Evolutionary conservation across 2,113 vertebrate genomes (phyloP).

Genomic region (Siphamia tubifer): DNA sequence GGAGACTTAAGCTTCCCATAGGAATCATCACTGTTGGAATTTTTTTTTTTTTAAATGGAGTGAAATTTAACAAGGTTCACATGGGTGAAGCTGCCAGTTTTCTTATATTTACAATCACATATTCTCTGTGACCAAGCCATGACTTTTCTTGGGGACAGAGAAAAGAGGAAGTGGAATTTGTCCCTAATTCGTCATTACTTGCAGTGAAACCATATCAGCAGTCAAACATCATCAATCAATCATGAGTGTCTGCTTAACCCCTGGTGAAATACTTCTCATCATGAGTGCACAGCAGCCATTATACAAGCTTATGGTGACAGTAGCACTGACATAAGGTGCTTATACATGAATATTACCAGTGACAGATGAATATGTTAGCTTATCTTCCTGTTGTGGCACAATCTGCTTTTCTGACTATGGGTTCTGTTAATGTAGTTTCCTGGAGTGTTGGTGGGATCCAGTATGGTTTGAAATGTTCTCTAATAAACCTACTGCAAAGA

Average conservation of each 20-base stretch:
- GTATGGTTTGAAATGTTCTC: not conserved
- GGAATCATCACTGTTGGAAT: not conserved
- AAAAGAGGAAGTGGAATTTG: constrained; percentile 16
- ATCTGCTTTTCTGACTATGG: not conserved
- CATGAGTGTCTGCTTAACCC: constrained; percentile 18
- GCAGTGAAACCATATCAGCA: constrained; percentile 11
- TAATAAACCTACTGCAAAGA: not conserved
- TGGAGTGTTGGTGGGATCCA: not conserved
- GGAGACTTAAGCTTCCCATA: too few relatives aligned
- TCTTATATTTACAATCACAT: constrained; percentile 15
- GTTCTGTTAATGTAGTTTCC: not conserved
- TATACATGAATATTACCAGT: constrained; percentile 10
- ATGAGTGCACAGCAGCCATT: constrained; percentile 3
- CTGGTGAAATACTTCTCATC: constrained; percentile 20
- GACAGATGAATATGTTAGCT: constrained; percentile 28
- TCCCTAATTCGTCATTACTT: constrained; percentile 37
- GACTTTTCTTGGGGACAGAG: constrained; percentile 13
- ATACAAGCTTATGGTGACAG: constrained; percentile 17
- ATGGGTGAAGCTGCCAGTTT: not conserved
- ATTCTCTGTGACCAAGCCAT: constrained; percentile 10
- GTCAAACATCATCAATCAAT: constrained; percentile 46
- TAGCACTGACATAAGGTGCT: not conserved
- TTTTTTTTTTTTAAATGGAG: too few relatives aligned
- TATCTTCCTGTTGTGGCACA: not conserved
- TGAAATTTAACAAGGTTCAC: not conserved